These are phyloP conservation scores for Lepidonotus clava DNA, from an alignment of 2,888 invertebrate genomes.

Conservation along the genomic window DNA sequence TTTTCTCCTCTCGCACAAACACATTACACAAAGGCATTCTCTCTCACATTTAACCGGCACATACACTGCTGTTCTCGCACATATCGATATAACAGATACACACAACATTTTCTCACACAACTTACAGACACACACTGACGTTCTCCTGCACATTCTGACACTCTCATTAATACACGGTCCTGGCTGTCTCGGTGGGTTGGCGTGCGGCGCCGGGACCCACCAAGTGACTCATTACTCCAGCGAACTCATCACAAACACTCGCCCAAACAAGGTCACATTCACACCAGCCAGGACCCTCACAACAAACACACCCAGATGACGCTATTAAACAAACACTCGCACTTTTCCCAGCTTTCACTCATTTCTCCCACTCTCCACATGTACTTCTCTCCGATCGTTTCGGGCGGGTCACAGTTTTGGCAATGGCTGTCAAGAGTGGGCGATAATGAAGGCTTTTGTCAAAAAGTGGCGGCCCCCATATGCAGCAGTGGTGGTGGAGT, in stretches of 20 bases:
- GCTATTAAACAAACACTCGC: neutral
- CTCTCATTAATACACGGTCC: neutral
- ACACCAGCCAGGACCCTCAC: conserved; percentile 13
- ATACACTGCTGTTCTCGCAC: too few relatives aligned
- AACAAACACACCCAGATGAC: neutral
- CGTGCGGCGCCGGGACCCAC: conserved; percentile 11
- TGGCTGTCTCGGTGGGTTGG: neutral
- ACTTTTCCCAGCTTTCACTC: too few relatives aligned
- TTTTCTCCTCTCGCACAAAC: too few relatives aligned
- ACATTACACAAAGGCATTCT: neutral
- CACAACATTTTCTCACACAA: neutral
- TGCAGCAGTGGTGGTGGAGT: too few relatives aligned
- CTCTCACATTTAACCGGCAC: neutral
- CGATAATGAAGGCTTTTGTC: neutral
- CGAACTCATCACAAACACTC: neutral
- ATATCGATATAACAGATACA: too few relatives aligned
- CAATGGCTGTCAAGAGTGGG: conserved; percentile 14
- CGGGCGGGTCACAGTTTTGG: neutral
- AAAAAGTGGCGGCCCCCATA: conserved; percentile 24
- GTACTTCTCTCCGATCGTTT: neutral
- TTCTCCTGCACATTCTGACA: too few relatives aligned
- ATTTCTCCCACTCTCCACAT: neutral
- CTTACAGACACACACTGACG: neutral
- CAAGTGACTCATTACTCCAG: conserved; percentile 21
- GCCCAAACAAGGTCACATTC: neutral